Conservation (phyloP, 2,888 invertebrate genomes). For the Ametastegia equiseti region DNA sequence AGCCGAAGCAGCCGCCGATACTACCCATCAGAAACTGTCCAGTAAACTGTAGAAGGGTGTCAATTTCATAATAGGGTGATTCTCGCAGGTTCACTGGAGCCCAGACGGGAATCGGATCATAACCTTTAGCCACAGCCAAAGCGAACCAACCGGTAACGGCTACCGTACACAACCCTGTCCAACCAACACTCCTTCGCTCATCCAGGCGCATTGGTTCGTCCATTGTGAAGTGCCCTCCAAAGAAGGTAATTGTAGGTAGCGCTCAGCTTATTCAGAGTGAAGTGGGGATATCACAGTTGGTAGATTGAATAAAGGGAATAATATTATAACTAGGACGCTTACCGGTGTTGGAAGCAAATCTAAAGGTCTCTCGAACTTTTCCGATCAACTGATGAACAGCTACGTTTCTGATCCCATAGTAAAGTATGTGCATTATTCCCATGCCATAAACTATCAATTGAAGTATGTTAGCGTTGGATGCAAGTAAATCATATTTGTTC, state of each 20-base stretch:
- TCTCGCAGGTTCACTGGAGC: conserved; percentile 21
- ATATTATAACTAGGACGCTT: background rate
- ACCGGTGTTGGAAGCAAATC: conserved; percentile 38
- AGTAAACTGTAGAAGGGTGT: conserved; percentile 3
- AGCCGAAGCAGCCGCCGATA: conserved; percentile 6
- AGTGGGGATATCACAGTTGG: background rate
- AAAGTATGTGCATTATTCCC: background rate
- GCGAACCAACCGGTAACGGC: background rate
- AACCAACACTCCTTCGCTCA: background rate
- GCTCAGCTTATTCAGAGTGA: background rate
- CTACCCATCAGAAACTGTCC: conserved; percentile 15
- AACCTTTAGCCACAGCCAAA: conserved; percentile 7
- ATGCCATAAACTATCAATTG: conserved; percentile 16
- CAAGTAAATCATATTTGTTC: background rate
- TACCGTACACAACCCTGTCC: background rate
- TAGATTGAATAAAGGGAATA: background rate
- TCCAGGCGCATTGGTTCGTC: background rate
- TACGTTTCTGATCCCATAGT: conserved; percentile 5
- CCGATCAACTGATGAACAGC: background rate
- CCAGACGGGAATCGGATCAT: conserved; percentile 30
- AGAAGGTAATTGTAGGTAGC: background rate
- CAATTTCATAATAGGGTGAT: conserved; percentile 21
- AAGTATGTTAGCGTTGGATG: background rate
- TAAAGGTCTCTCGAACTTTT: conserved; percentile 9
- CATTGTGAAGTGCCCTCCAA: conserved; percentile 34